These are phyloP conservation scores for Xiphias gladius DNA, from an alignment of 2,113 vertebrate species.

Conservation along the genomic window DNA sequence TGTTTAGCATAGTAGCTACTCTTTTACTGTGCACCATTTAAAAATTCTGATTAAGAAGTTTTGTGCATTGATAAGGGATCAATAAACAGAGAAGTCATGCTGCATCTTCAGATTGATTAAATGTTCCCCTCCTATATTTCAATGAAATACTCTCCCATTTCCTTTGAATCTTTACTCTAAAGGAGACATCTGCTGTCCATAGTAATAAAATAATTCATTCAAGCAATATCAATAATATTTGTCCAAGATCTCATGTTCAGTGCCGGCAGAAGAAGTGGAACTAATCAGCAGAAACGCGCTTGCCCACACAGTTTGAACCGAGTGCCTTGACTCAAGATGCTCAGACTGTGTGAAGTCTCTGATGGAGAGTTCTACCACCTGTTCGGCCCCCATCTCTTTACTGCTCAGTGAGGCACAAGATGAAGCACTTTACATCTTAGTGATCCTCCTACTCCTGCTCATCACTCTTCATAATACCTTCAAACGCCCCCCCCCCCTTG, in stretches of 20 bases:
- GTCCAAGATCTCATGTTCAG: conserved; percentile 13
- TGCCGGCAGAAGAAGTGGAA: conserved; percentile 48
- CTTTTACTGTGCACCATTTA: background rate
- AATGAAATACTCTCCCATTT: background rate
- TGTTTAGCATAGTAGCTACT: background rate
- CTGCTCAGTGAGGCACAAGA: conserved; percentile 76
- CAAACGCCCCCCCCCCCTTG: conserved; percentile 7
- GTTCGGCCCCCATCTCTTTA: conserved; percentile 70
- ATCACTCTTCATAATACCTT: conserved; percentile 76
- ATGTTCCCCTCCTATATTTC: background rate
- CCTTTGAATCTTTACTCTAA: background rate
- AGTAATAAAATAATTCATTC: conserved; percentile 30
- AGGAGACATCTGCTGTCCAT: conserved; percentile 25
- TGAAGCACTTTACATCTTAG: conserved; percentile 76
- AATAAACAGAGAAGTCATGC: background rate
- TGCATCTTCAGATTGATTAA: background rate
- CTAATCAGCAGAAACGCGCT: conserved; percentile 53
- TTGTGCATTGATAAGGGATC: background rate
- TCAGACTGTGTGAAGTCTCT: conserved; percentile 62
- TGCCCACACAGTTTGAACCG: conserved; percentile 64
- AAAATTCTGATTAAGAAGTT: background rate
- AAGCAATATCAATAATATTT: conserved; percentile 38
- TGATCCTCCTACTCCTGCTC: conserved; percentile 72
- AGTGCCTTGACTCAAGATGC: conserved; percentile 60
- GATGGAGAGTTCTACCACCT: conserved; percentile 74